Evolutionary conservation across 2,888 invertebrate species (phyloP).

Genomic region (Gastrophysa polygoni): DNA sequence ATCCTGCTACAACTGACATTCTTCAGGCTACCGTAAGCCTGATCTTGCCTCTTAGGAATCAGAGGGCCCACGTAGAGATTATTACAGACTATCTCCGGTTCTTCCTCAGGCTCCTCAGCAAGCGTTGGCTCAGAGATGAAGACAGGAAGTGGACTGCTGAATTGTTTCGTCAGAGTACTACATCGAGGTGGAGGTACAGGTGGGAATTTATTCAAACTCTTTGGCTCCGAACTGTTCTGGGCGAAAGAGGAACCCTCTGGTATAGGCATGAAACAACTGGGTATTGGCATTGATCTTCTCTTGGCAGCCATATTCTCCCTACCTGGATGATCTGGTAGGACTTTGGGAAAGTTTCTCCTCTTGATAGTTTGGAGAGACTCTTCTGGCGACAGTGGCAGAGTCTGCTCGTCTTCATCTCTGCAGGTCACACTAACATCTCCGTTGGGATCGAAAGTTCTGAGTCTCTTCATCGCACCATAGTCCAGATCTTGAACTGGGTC

Average conservation of each 20-base stretch:
- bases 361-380: constrained; percentile 77
- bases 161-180: constrained; percentile 68
- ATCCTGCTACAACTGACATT: constrained; percentile 39
- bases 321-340: constrained; percentile 75
- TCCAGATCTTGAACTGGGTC: constrained; percentile 69
- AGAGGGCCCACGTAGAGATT: constrained; percentile 64
- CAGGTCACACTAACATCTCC: constrained; percentile 78
- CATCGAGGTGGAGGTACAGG: constrained; percentile 79
- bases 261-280: constrained; percentile 50
- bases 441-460: constrained; percentile 58
- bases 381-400: constrained; percentile 65
- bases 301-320: constrained; percentile 57
- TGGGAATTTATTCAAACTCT: constrained; percentile 58
- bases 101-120: constrained; percentile 58
- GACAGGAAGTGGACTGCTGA: constrained; percentile 49
- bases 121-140: constrained; percentile 58
- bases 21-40: constrained; percentile 50
- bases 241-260: constrained; percentile 48
- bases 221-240: constrained; percentile 49
- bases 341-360: constrained; percentile 82
- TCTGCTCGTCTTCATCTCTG: constrained; percentile 62
- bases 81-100: constrained; percentile 61
- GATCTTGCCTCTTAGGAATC: constrained; percentile 56
- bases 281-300: constrained; percentile 69
- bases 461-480: constrained; percentile 41